Conservation (phyloP, 2,888 invertebrate genomes). For the Cosmia trapezina region DNA sequence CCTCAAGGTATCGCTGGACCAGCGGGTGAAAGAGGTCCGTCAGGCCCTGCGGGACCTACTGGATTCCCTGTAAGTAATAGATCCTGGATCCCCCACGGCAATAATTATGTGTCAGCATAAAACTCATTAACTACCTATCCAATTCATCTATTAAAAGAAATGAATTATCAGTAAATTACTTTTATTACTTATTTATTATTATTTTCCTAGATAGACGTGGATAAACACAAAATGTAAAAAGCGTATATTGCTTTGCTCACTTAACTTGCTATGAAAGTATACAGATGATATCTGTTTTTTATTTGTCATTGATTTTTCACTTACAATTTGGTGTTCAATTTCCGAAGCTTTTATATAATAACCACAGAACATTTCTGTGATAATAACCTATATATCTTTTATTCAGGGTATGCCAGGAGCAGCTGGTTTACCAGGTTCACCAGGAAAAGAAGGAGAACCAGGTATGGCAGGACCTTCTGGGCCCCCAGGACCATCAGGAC, state of each 20-base stretch:
- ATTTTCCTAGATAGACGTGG: neutral
- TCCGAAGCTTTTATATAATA: too few species aligned
- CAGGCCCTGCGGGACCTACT: conserved; percentile 94
- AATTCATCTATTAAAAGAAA: neutral
- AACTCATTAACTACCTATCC: neutral
- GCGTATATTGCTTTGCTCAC: neutral
- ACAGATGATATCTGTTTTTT: neutral
- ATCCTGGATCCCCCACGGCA: neutral
- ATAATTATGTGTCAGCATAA: neutral
- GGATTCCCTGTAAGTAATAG: conserved; percentile 93
- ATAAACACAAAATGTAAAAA: neutral
- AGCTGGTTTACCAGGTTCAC: conserved; percentile 93
- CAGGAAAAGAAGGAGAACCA: conserved; percentile 95
- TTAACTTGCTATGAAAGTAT: neutral
- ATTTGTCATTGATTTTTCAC: neutral
- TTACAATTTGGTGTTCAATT: too few species aligned
- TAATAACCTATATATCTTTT: conserved; percentile 17
- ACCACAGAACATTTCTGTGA: too few species aligned
- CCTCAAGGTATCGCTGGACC: conserved; percentile 93
- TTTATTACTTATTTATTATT: too few species aligned
- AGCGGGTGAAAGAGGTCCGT: conserved; percentile 94
- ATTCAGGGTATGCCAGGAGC: conserved; percentile 93
- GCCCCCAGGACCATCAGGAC: conserved; percentile 91
- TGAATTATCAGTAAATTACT: too few species aligned
- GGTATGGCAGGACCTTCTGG: conserved; percentile 93